Percentiles rank a stretch among this genome's conserved stretches.
Conservation (phyloP, 2,797 vertebrate genomes). For the Arnoldichthys spilopterus region DNA sequence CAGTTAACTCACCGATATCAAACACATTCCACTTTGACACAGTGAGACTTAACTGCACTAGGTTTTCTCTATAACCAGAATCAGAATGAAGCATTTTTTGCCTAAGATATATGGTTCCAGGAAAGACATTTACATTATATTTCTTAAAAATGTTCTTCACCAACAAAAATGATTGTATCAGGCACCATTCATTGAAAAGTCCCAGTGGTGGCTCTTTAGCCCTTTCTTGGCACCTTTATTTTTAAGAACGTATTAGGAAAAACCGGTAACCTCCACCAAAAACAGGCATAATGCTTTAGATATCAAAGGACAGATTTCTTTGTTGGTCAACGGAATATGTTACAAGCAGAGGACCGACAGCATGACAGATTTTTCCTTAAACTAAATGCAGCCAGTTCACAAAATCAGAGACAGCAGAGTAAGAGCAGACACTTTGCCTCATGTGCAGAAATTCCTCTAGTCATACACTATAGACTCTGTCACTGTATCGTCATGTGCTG, state of each 20-base stretch:
- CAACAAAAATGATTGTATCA: no score
- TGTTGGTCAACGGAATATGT: conserved; percentile 36
- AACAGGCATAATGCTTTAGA: neutral
- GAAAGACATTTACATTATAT: no score
- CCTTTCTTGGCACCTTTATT: no score
- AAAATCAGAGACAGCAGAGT: neutral
- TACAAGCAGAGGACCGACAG: conserved; percentile 28
- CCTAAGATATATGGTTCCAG: no score
- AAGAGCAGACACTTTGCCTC: conserved; percentile 24
- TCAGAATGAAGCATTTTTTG: no score
- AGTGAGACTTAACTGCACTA: no score
- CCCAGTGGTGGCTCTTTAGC: no score
- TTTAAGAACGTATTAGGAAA: no score
- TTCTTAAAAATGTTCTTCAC: no score
- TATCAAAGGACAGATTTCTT: conserved; percentile 8
- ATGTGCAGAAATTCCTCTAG: neutral
- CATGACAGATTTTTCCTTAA: neutral
- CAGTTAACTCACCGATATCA: neutral
- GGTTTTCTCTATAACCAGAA: no score
- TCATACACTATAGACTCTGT: neutral
- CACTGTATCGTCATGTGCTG: conserved; percentile 22
- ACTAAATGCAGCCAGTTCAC: neutral
- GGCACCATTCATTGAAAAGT: no score
- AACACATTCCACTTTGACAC: neutral
- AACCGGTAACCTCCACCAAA: no score